Evolutionary conservation across 2,113 vertebrate genomes (phyloP), one percentile per base, ranked within the genome.

Genomic region (Nycticryphes semicollaris): DNA sequence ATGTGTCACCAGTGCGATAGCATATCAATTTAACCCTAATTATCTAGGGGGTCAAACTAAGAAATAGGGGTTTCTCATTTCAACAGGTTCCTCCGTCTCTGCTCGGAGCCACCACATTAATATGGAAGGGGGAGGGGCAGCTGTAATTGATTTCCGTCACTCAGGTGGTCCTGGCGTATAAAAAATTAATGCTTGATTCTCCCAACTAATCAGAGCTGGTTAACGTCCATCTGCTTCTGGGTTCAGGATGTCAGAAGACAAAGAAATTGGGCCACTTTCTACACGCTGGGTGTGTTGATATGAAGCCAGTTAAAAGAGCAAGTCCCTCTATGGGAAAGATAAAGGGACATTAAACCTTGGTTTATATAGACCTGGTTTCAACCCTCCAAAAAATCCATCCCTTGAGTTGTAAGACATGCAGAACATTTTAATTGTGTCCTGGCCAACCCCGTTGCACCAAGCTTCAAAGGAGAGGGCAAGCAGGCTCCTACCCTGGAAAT

Each of bases 1-100:
- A 98, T 95, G 98, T 98, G 98, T 98, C 98, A 98, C 97, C 92
- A 54, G 91, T 93, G 98, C 54, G 98, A 98, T 95, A 98, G 97
- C 93, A n/a, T 97, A 98, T 98, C 98, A 98, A 97, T 98, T 98
- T 98, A 98, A 98, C 98, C 98, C 96, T 97, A 98, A 98, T 98
- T 98, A 98, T 98, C 97, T 93, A 96, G 97, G 96, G 98, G 98
- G 98, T 98, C 98, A 98, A 95, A 89, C 27, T 86, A 97, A 97
- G 97, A 98, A 98, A 98, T 98, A 97, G 97, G 97, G 98, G 97
- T 97, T 98, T 98, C 97, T 97, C 96, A 73, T 98, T 98, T 98
- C 98, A 98, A 98, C 98, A 98, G 98, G 98, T 98, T 97, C 95
- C 92, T 97, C 94, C 43, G 51, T 97, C 96, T 97, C 96, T 64